Evolutionary conservation across 2,888 invertebrate genomes (phyloP).

Genomic region (Anagyrus pseudococci): DNA sequence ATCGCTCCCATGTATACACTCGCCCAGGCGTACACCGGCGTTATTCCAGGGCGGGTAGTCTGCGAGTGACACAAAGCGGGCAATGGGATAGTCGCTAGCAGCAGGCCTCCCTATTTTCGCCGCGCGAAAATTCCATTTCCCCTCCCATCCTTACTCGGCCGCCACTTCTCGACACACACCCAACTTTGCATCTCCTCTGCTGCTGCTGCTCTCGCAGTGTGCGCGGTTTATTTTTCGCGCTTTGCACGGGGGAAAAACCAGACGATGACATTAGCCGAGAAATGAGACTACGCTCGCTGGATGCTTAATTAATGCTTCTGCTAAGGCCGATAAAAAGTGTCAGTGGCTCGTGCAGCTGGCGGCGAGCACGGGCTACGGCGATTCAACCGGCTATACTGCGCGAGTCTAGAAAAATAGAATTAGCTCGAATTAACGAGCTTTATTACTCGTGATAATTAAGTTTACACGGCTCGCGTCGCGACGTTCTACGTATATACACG

Average conservation of each 20-base stretch:
- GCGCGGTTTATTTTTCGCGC: background rate
- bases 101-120: conserved; percentile 9
- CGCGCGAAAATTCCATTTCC: conserved; percentile 14
- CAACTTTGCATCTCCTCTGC: background rate
- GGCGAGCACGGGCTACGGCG: background rate
- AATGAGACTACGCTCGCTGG: background rate
- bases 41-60: conserved; percentile 8
- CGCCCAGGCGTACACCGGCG: conserved; percentile 5
- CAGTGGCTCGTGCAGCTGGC: background rate
- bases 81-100: conserved; percentile 9
- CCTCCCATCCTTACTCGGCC: too few species aligned
- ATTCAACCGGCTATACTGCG: background rate
- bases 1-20: too few species aligned
- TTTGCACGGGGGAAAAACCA: background rate
- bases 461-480: too few species aligned
- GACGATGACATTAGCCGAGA: background rate
- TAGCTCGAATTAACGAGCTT: background rate
- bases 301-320: background rate
- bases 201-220: background rate
- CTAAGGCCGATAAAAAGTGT: background rate
- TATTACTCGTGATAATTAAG: background rate
- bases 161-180: background rate
- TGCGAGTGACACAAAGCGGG: conserved; percentile 23
- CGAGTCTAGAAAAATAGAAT: background rate
- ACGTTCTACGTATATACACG: too few species aligned